phyloP scores from a whole-genome alignment of 2,888 invertebrate genomes.

The Noctua fimbriata region DNA sequence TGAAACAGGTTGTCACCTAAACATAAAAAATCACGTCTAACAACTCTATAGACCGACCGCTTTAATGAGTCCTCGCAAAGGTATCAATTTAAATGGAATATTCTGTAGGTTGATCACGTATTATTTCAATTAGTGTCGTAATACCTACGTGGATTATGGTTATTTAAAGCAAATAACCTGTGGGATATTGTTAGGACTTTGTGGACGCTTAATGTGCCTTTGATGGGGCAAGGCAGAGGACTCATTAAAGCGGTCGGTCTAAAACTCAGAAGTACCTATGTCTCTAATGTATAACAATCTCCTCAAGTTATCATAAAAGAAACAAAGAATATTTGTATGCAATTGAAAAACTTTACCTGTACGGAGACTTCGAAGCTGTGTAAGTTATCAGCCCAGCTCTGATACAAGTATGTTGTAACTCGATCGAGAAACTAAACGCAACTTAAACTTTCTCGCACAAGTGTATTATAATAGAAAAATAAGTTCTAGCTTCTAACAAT shows the following conservation, averaged over 20 bases:
- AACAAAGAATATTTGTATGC: constrained; percentile 27
- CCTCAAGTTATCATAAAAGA: background rate
- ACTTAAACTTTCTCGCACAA: constrained; percentile 27
- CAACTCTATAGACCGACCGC: too few relatives aligned
- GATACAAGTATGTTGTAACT: constrained; percentile 42
- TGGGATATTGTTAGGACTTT: too few relatives aligned
- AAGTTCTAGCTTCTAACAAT: constrained; percentile 14
- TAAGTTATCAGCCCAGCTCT: constrained; percentile 38
- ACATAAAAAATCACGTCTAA: background rate
- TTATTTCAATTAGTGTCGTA: too few relatives aligned
- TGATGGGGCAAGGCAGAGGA: too few relatives aligned
- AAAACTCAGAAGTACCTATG: background rate
- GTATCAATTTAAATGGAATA: too few relatives aligned
- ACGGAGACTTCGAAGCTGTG: constrained; percentile 33
- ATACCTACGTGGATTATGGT: too few relatives aligned
- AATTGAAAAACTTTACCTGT: constrained; percentile 49
- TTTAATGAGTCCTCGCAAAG: too few relatives aligned
- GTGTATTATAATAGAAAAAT: constrained; percentile 14
- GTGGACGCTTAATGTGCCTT: too few relatives aligned
- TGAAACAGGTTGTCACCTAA: background rate
- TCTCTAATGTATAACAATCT: background rate
- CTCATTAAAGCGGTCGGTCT: too few relatives aligned
- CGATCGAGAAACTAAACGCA: constrained; percentile 26
- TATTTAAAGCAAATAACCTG: too few relatives aligned
- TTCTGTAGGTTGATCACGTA: too few relatives aligned